Evolutionary conservation across 2,888 invertebrate species (phyloP).

Genomic region (Reticulitermes lucifugus): DNA sequence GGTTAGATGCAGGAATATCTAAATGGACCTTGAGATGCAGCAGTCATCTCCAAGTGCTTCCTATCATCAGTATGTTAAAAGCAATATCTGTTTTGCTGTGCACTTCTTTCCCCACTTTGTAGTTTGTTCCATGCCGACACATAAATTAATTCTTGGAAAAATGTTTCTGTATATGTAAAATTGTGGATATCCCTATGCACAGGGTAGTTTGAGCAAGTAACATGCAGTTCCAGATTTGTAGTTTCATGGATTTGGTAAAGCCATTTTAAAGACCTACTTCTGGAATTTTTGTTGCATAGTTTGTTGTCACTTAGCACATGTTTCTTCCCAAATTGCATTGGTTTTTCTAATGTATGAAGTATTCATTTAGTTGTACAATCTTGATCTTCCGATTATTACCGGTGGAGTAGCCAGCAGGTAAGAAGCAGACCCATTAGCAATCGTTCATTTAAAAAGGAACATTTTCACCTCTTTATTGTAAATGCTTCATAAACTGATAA

Average conservation of each 20-base stretch:
- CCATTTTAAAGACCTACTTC: neutral
- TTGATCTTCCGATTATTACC: conserved; percentile 28
- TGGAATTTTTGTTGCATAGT: neutral
- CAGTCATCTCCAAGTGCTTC: neutral
- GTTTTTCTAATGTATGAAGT: neutral
- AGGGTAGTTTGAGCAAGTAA: conserved; percentile 1
- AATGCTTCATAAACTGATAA: conserved; percentile 52
- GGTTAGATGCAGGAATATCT: neutral
- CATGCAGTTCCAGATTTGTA: neutral
- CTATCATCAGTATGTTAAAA: neutral
- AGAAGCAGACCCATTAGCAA: conserved; percentile 29
- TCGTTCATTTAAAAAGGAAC: conserved; percentile 28
- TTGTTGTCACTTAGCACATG: neutral
- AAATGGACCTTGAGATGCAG: neutral
- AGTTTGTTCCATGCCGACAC: conserved; percentile 8
- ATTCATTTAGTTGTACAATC: conserved; percentile 8
- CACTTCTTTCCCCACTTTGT: conserved; percentile 6
- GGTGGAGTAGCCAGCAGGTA: conserved; percentile 33
- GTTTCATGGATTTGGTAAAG: neutral
- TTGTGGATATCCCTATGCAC: neutral
- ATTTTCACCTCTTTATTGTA: conserved; percentile 45
- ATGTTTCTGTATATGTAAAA: neutral
- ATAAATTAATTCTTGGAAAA: neutral
- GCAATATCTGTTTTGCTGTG: neutral
- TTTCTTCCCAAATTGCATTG: conserved; percentile 13